Conservation (phyloP, 1,140 invertebrate genomes). For the Teleogryllus occipitalis region DNA sequence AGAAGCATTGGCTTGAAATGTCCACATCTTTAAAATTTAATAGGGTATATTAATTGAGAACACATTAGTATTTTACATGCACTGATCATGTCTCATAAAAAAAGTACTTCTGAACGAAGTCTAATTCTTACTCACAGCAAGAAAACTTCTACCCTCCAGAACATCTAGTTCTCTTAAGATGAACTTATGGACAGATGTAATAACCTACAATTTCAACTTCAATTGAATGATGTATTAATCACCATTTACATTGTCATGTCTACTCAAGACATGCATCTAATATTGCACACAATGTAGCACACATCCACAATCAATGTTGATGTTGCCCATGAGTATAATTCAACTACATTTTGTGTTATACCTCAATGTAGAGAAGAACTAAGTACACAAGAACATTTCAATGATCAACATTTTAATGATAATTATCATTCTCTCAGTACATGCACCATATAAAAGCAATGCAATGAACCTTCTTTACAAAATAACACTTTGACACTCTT, state of each 20-base stretch:
- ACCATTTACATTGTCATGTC: not conserved
- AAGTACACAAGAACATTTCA: too few relatives aligned
- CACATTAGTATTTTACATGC: too few relatives aligned
- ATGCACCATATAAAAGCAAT: conserved; percentile 5
- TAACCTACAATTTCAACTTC: not conserved
- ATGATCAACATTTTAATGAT: not conserved
- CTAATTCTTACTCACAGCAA: not conserved
- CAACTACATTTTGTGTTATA: too few relatives aligned
- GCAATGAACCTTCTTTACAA: not conserved
- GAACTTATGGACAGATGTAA: too few relatives aligned
- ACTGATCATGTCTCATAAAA: too few relatives aligned
- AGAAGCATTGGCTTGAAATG: too few relatives aligned
- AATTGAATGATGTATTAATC: not conserved
- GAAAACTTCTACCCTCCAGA: not conserved
- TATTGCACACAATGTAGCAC: not conserved
- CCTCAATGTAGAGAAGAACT: too few relatives aligned
- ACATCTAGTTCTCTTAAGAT: not conserved
- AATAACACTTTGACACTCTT: not conserved
- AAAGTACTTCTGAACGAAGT: too few relatives aligned
- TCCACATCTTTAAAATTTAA: too few relatives aligned
- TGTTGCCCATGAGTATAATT: too few relatives aligned
- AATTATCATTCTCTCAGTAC: not conserved
- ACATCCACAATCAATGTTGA: not conserved
- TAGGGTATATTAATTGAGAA: too few relatives aligned
- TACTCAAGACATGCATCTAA: not conserved